Evolutionary conservation across 2,113 vertebrate species (phyloP), one percentile per base, ranked within the genome.

Genomic region (Anhinga rufa): DNA sequence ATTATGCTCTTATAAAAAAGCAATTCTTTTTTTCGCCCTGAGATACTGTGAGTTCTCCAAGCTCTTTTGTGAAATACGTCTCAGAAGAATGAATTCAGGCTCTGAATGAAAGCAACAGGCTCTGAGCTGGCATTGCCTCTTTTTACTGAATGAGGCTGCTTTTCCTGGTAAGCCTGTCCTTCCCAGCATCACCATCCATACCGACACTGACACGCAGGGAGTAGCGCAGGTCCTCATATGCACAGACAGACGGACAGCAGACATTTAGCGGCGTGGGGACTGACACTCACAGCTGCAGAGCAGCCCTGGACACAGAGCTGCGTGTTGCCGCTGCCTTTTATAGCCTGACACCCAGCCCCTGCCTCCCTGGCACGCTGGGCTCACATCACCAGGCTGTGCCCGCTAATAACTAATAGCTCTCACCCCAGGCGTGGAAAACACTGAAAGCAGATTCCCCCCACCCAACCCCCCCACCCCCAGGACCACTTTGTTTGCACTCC

Each of bases 201-300:
- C 54, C 3, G 78, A 71, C 66, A 82, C 4, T 8, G 84, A 34
- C 10, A 26, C 0, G 26, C 69, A 40, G 77, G 2, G 14, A 75
- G 80, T 42, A 71, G 44, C 9, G 6, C 7, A 11, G 88, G 29
- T 78, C 68, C 60, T 77, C 91, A 7, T 14, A 8, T 3, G n/a
- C 69, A 29, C 60, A 29, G 51, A 26, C 82, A 49, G 19, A 74
- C 3, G 17, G 77, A 65, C 55, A 65, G 18, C 36, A 49, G 51
- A 6, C 64, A 28, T 15, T 38, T 1, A 88, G 82, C 14, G 4
- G 78, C 5, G 57, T 18, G 61, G 84, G 95, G 95, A 98, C 91
- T 97, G 98, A 98, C 98, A 96, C 21, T 25, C 96, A 88, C 98
- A 98, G 98, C 98, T 98, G 98, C 95, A 36, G 74, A 74, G 91